Base-by-base conservation (phyloP, 1,140 invertebrate genomes). In the Drosophila tani region DNA sequence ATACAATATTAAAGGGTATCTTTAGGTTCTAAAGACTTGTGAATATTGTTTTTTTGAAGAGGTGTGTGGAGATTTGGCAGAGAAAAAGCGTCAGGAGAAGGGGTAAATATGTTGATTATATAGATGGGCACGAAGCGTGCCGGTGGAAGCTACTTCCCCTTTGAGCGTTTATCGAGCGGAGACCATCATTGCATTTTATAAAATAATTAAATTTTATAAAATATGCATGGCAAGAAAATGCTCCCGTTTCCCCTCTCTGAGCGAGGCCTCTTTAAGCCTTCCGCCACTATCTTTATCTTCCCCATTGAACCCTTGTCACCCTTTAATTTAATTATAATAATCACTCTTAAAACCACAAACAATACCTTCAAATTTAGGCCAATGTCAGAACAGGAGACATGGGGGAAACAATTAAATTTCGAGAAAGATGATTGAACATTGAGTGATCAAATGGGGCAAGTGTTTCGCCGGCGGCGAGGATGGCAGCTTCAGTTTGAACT, bases 381-480 rank as follows among this genome's bases (percentile, higher is more conserved):
- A 74, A 74, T 74, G 70, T 21, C 70, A 51, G 40, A 46, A 17
- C 35, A 15, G 69, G 65, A 35, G 51, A n/a, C 17, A 24, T 24
- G 14, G 29, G 2, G 49, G 47, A 69, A 69, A 69, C 35, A 47
- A 32, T 24, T 49, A 60, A 41, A 47, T 17, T 17, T 40, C 29
- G 35, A 27, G 35, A 68, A 63, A 29, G 43, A 71, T 69, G 55
- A 73, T 70, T 46, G 29, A 73, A 24, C 69, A 71, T 73, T 58
- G 46, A 73, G 46, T 71, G 70, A 74, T 73, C 53, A 50, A 56
- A 60, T 43, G 70, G 45, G 56, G 53, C 70, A 74, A 73, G 70
- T 74, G 55, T 60, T 21, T 50, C 17, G 70, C 70, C 70, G 40
- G 70, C 70, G 70, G 70, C 70, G 70, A 73, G 53, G 67, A 71